Evolutionary conservation across 2,888 invertebrate species (phyloP).

Genomic region (Amaurobius ferox): DNA sequence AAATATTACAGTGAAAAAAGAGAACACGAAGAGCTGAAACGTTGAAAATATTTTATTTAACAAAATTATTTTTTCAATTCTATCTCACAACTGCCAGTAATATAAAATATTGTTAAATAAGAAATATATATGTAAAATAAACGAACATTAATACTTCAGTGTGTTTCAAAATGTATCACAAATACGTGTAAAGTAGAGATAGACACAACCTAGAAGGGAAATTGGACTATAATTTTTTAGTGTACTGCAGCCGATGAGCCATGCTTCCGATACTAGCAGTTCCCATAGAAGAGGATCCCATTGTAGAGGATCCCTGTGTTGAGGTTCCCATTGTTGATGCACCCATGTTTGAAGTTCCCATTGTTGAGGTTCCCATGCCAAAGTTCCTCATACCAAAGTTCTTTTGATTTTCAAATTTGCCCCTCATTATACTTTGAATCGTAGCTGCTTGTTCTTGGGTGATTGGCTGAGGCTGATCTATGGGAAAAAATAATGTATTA

Average conservation of each 20-base stretch:
- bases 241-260: background rate
- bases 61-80: conserved; percentile 1
- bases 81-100: background rate
- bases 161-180: background rate
- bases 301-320: too few species aligned
- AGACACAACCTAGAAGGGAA: background rate
- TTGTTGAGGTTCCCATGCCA: too few species aligned
- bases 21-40: background rate
- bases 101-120: conserved; percentile 16
- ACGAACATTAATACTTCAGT: background rate
- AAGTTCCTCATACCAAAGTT: too few species aligned
- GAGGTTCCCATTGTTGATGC: too few species aligned
- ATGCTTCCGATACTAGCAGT: background rate
- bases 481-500: too few species aligned
- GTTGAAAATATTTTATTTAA: conserved; percentile 16
- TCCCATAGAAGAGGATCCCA: too few species aligned
- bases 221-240: conserved; percentile 1
- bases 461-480: too few species aligned
- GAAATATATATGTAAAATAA: conserved; percentile 16
- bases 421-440: too few species aligned
- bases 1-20: too few species aligned
- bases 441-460: too few species aligned
- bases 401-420: too few species aligned
- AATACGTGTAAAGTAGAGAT: background rate
- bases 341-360: too few species aligned